Conservation (phyloP, 2,888 invertebrate species). For the Protophormia terraenovae region DNA sequence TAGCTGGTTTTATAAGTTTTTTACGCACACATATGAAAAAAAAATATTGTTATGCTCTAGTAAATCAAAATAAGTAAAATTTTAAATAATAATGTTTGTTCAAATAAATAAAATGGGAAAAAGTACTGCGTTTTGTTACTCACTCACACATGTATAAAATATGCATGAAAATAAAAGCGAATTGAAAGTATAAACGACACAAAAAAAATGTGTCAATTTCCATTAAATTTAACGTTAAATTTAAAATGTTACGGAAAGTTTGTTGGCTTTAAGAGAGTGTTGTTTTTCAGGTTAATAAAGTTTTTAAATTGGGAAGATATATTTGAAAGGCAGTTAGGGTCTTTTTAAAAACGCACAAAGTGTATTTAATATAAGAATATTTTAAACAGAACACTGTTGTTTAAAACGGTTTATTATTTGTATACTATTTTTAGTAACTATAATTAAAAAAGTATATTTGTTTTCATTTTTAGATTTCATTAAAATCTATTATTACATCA, state of each 20-base stretch:
- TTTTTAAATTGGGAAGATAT: too few species aligned
- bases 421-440: too few species aligned
- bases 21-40: background rate
- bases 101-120: slow-evolving; percentile 29
- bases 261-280: background rate
- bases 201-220: slow-evolving; percentile 17
- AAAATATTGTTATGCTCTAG: slow-evolving; percentile 57
- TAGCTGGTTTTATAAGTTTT: background rate
- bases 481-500: background rate
- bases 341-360: too few species aligned
- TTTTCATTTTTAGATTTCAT: too few species aligned
- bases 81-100: slow-evolving; percentile 51
- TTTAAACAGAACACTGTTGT: too few species aligned
- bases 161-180: slow-evolving; percentile 27
- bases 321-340: too few species aligned
- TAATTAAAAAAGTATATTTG: too few species aligned
- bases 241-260: slow-evolving; percentile 16
- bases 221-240: slow-evolving; percentile 23
- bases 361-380: too few species aligned
- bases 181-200: background rate
- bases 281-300: too few species aligned
- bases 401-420: too few species aligned
- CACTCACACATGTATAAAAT: slow-evolving; percentile 4
- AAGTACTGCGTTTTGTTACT: background rate
- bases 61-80: slow-evolving; percentile 59